Evolutionary conservation across 2,797 vertebrate species (phyloP).

Genomic region (Tokudaia tokunoshimensis): DNA sequence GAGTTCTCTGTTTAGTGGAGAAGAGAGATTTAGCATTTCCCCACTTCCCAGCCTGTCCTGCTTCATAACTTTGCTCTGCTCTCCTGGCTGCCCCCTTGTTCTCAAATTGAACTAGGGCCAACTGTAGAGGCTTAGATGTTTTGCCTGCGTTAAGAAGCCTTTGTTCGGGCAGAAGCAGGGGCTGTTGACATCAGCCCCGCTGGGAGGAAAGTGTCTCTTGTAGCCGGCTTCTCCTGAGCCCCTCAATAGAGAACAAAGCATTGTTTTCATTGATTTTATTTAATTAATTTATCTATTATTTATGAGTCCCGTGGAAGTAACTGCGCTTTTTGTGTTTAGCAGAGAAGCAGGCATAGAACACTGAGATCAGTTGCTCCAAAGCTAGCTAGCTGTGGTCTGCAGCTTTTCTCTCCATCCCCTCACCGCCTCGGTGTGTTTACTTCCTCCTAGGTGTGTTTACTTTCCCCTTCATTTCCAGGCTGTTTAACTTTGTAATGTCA

Average conservation of each 20-base stretch:
- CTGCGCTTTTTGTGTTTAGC: conserved; percentile 72
- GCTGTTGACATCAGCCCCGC: conserved; percentile 58
- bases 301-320: conserved; percentile 38
- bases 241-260: conserved; percentile 51
- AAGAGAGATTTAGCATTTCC: conserved; percentile 58
- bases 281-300: conserved; percentile 47
- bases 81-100: not conserved
- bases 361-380: not conserved
- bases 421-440: conserved; percentile 4
- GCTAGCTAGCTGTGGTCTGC: not conserved
- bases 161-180: conserved; percentile 73
- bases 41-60: not conserved
- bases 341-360: conserved; percentile 39
- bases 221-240: conserved; percentile 1
- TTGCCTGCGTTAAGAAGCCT: conserved; percentile 62
- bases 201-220: conserved; percentile 68
- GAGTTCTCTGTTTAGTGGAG: conserved; percentile 49
- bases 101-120: conserved; percentile 62
- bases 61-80: conserved; percentile 63
- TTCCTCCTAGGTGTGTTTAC: conserved; percentile 7
- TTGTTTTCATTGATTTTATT: conserved; percentile 74
- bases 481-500: not conserved
- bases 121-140: conserved; percentile 53
- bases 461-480: conserved; percentile 35
- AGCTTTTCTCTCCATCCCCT: not conserved